Evolutionary conservation across 92 coral and sea anemone species (phyloP), one percentile per base, ranked within the genome.

Genomic region (Bergia sp.): DNA sequence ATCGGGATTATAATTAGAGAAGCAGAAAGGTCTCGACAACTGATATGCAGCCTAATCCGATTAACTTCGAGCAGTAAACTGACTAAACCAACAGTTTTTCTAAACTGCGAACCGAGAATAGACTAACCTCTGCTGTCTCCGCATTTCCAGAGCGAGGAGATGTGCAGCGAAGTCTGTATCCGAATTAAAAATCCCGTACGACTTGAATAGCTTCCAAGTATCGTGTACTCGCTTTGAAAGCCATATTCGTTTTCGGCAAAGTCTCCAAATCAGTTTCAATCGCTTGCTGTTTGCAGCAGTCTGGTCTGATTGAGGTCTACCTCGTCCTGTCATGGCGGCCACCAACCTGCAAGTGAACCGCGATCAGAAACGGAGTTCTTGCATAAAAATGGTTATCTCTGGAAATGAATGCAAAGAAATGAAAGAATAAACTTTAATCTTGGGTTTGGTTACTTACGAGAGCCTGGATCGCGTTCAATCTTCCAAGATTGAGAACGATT

Each of bases 121-220:
- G 3, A 73, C 77, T n/a, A 6, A n/a, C 40, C 77, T 73, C 42
- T 73, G 77, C 43, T 37, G 77, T 13, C 77, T 37, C 42, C 44
- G 18, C 43, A 73, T 73, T 73, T 73, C 43, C 77, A 73, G 37
- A 23, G 77, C 77, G 37, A 73, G 77, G 39, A 73, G 77, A 13
- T 73, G 77, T 36, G 77, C 45, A 73, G 77, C 78, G 20, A 74
- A 74, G 78, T 74, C 78, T 10, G 78, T 74, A 16, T 74, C 47
- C 5, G 41, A 23, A 3, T 74, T 74, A 39, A 74, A 74, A 74
- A 74, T 74, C 44, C 78, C 18, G 78, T 74, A 74, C 37, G 43
- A 74, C 39, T 74, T 74, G 16, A 74, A 74, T 16, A 74, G 78
- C 40, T 74, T 74, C 78, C 78, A 74, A 39, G 78, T 74, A 39